These are phyloP conservation scores for Sebastes minor DNA, from an alignment of 2,797 vertebrate species.

Conservation along the genomic window DNA sequence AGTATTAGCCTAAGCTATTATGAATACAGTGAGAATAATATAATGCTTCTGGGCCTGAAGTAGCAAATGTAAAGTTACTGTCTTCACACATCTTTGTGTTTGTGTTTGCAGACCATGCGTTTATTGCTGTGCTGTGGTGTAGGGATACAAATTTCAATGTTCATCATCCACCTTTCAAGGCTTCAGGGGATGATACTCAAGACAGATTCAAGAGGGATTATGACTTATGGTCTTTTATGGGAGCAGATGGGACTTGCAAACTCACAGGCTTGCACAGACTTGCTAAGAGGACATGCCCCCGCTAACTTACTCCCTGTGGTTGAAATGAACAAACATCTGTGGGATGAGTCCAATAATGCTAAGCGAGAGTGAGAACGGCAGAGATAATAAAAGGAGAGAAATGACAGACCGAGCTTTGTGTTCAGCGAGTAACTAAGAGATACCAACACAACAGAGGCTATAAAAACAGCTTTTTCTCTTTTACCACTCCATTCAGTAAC, in stretches of 20 bases:
- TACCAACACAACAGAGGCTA: conserved; percentile 35
- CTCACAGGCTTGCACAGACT: conserved; percentile 27
- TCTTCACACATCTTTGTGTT: background rate
- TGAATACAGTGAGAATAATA: background rate
- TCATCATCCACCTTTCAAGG: background rate
- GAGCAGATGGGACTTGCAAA: conserved; percentile 32
- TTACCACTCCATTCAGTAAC: background rate
- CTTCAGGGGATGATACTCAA: background rate
- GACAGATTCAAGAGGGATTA: background rate
- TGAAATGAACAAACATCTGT: conserved; percentile 9
- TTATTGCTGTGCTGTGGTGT: background rate
- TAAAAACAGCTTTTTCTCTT: background rate
- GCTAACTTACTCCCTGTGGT: conserved; percentile 16
- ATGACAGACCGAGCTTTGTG: conserved; percentile 6
- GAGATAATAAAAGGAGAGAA: background rate
- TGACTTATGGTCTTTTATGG: conserved; percentile 9
- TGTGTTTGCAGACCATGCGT: conserved; percentile 12
- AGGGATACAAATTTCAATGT: background rate
- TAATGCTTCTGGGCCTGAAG: background rate
- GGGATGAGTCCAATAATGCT: conserved; percentile 20
- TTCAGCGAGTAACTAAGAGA: conserved; percentile 31
- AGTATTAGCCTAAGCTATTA: background rate
- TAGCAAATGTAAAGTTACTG: background rate
- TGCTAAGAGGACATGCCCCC: conserved; percentile 18
- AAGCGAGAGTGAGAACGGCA: background rate